A percentile compares a stretch with the other conserved stretches of the same genome.
phyloP scores from a whole-genome alignment of 2,113 vertebrate genomes.

The Platichthys flesus region DNA sequence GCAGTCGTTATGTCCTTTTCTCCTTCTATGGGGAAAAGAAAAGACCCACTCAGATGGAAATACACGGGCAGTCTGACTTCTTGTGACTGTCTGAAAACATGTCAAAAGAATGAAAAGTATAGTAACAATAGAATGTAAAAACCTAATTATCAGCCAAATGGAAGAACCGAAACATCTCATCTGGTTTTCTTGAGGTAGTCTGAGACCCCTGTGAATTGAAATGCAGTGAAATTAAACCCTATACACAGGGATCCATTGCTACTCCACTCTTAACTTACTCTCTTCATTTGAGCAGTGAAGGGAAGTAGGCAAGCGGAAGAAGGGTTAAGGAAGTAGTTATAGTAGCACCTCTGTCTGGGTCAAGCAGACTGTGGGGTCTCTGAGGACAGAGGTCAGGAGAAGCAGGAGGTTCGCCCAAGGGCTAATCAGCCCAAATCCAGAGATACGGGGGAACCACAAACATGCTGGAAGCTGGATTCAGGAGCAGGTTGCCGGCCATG shows the following conservation, averaged over 20 bases:
- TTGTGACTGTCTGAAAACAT: slow-evolving; percentile 24
- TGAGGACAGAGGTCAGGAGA: slow-evolving; percentile 63
- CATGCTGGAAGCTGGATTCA: not conserved
- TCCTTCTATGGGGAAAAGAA: slow-evolving; percentile 1
- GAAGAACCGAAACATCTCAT: slow-evolving; percentile 7
- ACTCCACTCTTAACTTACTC: not conserved
- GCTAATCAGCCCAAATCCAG: slow-evolving; percentile 55
- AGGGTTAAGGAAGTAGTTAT: slow-evolving; percentile 28
- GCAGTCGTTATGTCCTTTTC: slow-evolving; percentile 17
- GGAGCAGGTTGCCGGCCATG: not conserved
- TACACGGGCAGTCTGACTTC: slow-evolving; percentile 17
- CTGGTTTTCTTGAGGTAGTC: not conserved
- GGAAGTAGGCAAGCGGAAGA: not conserved
- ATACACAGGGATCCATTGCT: not conserved
- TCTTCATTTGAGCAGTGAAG: not conserved
- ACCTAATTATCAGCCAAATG: not conserved
- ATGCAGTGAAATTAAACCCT: slow-evolving; percentile 3
- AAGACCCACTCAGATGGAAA: slow-evolving; percentile 26
- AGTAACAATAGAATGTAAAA: not conserved
- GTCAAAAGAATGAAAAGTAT: slow-evolving; percentile 1
- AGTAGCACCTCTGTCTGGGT: slow-evolving; percentile 34
- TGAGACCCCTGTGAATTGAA: not conserved
- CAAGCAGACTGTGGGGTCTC: slow-evolving; percentile 54
- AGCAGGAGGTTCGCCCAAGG: slow-evolving; percentile 32
- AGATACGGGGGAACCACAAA: slow-evolving; percentile 17